Percentiles rank a stretch among this genome's conserved stretches.
phyloP scores from a whole-genome alignment of 1,140 invertebrate genomes.

The Bombus impatiens region DNA sequence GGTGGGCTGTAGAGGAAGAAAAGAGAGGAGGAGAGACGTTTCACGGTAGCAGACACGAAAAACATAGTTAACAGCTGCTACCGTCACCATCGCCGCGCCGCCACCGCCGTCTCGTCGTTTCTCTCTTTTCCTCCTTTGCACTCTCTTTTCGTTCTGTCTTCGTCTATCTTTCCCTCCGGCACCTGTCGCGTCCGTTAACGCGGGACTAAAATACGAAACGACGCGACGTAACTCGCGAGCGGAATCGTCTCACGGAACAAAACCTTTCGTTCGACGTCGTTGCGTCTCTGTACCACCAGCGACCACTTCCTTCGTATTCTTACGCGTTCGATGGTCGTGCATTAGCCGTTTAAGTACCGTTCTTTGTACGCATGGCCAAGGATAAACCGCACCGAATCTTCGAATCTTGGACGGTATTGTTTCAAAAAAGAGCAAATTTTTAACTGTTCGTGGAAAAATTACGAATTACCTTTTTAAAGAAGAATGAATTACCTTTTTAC shows the following conservation, averaged over 20 bases:
- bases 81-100: conserved; percentile 18
- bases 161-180: conserved; percentile 30
- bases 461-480: too few relatives aligned
- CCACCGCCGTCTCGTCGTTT: conserved; percentile 29
- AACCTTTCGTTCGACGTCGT: conserved; percentile 31
- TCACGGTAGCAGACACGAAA: conserved; percentile 74
- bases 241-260: conserved; percentile 50
- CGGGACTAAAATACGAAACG: conserved; percentile 76
- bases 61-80: conserved; percentile 76
- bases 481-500: too few relatives aligned
- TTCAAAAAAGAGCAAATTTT: too few relatives aligned
- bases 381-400: too few relatives aligned
- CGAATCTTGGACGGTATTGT: too few relatives aligned
- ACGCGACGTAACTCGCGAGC: conserved; percentile 38
- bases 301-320: conserved; percentile 16
- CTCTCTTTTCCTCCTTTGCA: neutral
- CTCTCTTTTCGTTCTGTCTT: neutral
- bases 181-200: conserved; percentile 74
- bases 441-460: too few relatives aligned
- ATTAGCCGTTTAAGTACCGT: neutral
- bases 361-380: too few relatives aligned
- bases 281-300: neutral
- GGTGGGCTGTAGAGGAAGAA: neutral
- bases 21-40: conserved; percentile 19
- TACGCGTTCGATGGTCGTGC: neutral